Evolutionary conservation across 2,888 invertebrate species (phyloP), one percentile per base, ranked within the genome.

Genomic region (Apodemia hepburni): DNA sequence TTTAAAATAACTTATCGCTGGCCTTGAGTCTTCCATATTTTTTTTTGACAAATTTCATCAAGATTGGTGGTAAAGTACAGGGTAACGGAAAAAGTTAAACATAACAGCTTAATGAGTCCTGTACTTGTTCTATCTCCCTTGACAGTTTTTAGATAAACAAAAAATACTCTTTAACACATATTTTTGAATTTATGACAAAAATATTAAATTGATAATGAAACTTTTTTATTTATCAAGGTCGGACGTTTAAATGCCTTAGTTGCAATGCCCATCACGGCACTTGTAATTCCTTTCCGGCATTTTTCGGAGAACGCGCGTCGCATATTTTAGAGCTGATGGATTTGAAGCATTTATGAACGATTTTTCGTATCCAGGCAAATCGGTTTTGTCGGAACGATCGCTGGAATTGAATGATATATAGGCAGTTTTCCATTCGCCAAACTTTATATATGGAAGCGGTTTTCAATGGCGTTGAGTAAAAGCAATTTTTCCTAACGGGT

Each of bases 261-360:
- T 12, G 27, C 54, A 29, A 57, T 15, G 54, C 27, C 27, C 54
- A 27, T 57, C 66, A 58, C 63, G 64, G 66, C 54, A 68, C 68
- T 72, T 70, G 70, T 74, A 73, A 71, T 68, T 66, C 67, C 74
- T 67, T 68, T 70, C 72, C 72, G 75, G 76, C 74, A 57, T 75
- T 78, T 74, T 74, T 71, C 66, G 68, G 61, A 60, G 64, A 62
- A 78, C 77, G 78, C 73, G 72, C 58, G 59, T 63, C 68, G 77
- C 72, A 77, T 79, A 76, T 73, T 74, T 75, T 70, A 76, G 64
- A 42, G 65, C 68, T 64, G 70, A 69, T 73, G 71, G 70, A 67
- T 68, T 63, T 64, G 61, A 45, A 63, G 65, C 64, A 64, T 51
- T 54, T 61, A 15, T 59, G 42, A 59, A 59, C 47, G 63, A 60